Evolutionary conservation across 2,888 invertebrate genomes (phyloP), one percentile per base, ranked within the genome.

Genomic region (Apantesis nais): DNA sequence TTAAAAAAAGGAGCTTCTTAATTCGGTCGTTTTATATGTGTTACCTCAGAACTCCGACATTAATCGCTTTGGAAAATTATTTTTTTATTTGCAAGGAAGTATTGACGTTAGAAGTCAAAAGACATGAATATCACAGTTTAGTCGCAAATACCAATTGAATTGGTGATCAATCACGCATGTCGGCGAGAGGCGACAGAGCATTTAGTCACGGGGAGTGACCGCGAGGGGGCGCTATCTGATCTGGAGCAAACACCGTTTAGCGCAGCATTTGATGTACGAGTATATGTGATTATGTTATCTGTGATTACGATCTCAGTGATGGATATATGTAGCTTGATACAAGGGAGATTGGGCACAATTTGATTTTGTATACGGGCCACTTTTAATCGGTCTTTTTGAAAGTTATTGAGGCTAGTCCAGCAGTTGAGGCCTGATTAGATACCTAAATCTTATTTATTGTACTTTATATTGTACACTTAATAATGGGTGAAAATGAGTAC

Each of bases 201-300:
- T 82, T 87, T 85, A 84, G 85, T 85, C 79, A 84, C 86, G 85
- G 81, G 71, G 78, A 72, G 79, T 83, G 80, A 66, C 68, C 75
- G 70, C 72, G 70, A 76, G 74, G 83, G 81, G 81, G 74, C 81
- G 77, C 70, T 79, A 79, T 82, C 81, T 75, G 73, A 75, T 77
- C 82, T n/a, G 34, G 31, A 14, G 44, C 67, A 75, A 73, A 72
- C 65, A 73, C 69, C 75, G 76, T 70, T 78, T 73, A 76, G 66
- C 72, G 60, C 65, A 3, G 31, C 67, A 74, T 79, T 82, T 78
- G 73, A 76, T 76, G 71, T 74, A n/a, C n/a, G n/a, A n/a, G n/a
- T n/a, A 76, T 74, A 80, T 72, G 67, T 70, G 74, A 71, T 31
- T 55, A 61, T 58, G 34, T 31, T 72, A 72, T 72, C 72, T 71